Base-by-base conservation (phyloP, 2,113 vertebrate species). In the Talpa occidentalis region DNA sequence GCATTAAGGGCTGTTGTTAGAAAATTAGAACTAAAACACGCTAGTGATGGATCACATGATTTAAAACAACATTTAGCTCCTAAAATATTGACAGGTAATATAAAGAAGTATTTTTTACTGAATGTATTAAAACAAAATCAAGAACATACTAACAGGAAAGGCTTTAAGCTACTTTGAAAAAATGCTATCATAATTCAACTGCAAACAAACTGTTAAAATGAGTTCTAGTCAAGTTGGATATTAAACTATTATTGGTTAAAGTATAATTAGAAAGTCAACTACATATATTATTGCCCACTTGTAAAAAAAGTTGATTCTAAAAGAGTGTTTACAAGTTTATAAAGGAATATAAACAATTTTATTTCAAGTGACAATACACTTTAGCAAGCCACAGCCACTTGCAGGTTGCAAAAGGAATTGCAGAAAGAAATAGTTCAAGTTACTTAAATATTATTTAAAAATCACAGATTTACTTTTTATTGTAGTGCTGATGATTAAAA, bases 11-110 rank as follows among this genome's bases (percentile, higher is more conserved):
- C 28, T 86, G 4, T 35, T 52, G 49, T 40, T 67, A 78, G 7
- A 59, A 35, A 90, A 92, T 59, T 74, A 72, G 80, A 77, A 66
- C 42, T 59, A 86, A 78, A 89, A 84, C 56, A 77, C 80, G 90
- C 94, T 81, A 92, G 69, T 54, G 35, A 66, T 2, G 56, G 67
- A 67, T 6, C 76, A 94, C 2, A 86, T 56, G 19, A 90, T 54
- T 94, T 84, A 93, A 94, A 95, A 80, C 10, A 91, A 89, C 87
- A 84, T 87, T 83, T 88, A 86, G 32, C 30, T 69, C 70, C 37
- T 2, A 59, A 95, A 94, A 94, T 67, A 92, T 10, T 37, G 19
- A 78, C 67, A 91, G 73, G 21, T 69, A 82, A 91, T 40, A 83
- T 37, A 77, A 95, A 82, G 24, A 81, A 78, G 8, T 59, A 81